Percentiles rank a stretch among this genome's conserved stretches.
These are phyloP conservation scores for Thunnus albacares DNA, from an alignment of 2,797 vertebrate genomes.

Conservation along the genomic window DNA sequence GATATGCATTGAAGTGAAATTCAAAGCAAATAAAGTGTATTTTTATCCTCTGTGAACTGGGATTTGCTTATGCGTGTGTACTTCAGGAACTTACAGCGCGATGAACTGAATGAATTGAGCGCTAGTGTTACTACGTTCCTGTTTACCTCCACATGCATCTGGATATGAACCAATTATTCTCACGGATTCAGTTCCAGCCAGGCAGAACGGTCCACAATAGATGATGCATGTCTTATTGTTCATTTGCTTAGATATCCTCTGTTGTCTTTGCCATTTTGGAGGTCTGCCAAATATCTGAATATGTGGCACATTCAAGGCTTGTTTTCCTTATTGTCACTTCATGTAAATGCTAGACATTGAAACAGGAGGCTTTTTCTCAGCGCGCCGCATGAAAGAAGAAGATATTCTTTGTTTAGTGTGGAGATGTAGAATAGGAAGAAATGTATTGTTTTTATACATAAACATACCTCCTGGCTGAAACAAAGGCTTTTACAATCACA, in stretches of 20 bases:
- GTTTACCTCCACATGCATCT: conserved; percentile 43
- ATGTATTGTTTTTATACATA: conserved; percentile 43
- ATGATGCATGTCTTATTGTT: conserved; percentile 84
- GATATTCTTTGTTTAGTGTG: conserved; percentile 59
- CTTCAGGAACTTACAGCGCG: not conserved
- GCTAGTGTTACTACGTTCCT: conserved; percentile 10
- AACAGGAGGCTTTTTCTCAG: conserved; percentile 36
- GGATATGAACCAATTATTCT: conserved; percentile 53
- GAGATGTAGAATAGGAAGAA: conserved; percentile 42
- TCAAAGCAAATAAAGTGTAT: not conserved
- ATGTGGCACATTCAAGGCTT: conserved; percentile 44
- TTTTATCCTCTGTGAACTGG: not conserved
- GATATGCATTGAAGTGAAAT: not conserved
- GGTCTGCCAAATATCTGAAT: conserved; percentile 70
- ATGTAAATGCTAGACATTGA: conserved; percentile 46
- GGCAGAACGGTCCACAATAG: conserved; percentile 68
- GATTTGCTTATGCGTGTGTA: not conserved
- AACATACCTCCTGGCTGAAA: conserved; percentile 32
- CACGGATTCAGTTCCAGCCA: conserved; percentile 53
- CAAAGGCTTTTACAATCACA: conserved; percentile 20
- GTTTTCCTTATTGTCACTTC: conserved; percentile 62
- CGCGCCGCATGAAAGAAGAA: conserved; percentile 54
- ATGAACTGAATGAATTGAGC: not conserved
- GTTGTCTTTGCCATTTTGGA: conserved; percentile 68
- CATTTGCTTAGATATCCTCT: conserved; percentile 63